Evolutionary conservation across 2,888 invertebrate genomes (phyloP).

Genomic region (Stenodera caucasica): DNA sequence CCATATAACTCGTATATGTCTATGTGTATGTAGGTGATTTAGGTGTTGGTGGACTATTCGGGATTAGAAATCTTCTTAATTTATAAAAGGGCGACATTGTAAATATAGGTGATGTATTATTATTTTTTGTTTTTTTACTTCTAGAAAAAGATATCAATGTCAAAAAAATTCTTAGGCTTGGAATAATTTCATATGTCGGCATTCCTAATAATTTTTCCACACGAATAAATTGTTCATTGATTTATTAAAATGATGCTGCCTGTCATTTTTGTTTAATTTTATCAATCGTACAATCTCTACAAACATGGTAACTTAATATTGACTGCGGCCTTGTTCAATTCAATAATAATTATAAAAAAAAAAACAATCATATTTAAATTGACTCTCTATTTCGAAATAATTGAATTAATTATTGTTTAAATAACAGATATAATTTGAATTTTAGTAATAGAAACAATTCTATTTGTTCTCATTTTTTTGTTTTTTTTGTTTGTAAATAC

Average conservation of each 20-base stretch:
- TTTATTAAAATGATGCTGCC: slow-evolving; percentile 36
- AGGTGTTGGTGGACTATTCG: not conserved
- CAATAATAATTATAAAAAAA: not conserved
- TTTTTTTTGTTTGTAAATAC: slow-evolving; percentile 12
- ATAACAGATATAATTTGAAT: not conserved
- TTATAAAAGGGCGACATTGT: not conserved
- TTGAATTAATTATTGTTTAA: not conserved
- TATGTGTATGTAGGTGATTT: not conserved
- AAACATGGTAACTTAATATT: slow-evolving; percentile 31
- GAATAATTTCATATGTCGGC: slow-evolving; percentile 13
- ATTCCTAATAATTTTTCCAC: slow-evolving; percentile 33
- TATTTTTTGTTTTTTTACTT: not conserved
- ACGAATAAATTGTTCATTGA: slow-evolving; percentile 32
- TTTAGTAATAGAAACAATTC: not conserved
- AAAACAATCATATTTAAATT: not conserved
- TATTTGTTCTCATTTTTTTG: slow-evolving; percentile 11
- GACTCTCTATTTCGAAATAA: not conserved
- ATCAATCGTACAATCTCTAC: not conserved
- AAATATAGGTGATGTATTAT: not conserved
- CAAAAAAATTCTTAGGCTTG: not conserved
- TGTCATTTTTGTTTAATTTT: slow-evolving; percentile 15
- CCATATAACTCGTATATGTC: slow-evolving; percentile 34
- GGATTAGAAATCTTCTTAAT: not conserved
- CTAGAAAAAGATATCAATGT: not conserved
- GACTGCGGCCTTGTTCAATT: slow-evolving; percentile 17